Percentiles rank a stretch among this genome's conserved stretches.
Conservation (phyloP, 2,888 invertebrate genomes). For the Hoplodrina ambigua region DNA sequence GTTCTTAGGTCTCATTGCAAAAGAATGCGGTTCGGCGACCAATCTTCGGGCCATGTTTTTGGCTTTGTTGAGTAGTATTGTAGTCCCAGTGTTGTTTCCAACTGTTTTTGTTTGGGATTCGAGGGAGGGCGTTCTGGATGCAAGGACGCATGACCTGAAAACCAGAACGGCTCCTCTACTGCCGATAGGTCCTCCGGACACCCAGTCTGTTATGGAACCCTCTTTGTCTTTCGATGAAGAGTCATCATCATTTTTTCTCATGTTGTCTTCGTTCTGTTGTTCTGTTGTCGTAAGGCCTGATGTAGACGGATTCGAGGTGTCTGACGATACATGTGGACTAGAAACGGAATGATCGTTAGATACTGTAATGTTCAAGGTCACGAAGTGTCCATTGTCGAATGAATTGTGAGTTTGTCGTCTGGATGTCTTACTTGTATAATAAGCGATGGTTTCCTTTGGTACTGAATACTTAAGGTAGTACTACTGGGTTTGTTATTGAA, state of each 20-base stretch:
- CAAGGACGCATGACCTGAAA: constrained; percentile 92
- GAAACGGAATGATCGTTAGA: constrained; percentile 56
- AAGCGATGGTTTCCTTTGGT: neutral
- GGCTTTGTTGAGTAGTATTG: constrained; percentile 85
- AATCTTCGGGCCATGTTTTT: constrained; percentile 86
- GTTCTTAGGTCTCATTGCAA: constrained; percentile 82
- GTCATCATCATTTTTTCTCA: constrained; percentile 85
- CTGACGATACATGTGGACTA: constrained; percentile 89
- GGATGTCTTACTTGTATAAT: constrained; percentile 10
- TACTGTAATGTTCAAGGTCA: neutral
- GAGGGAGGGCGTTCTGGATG: constrained; percentile 83
- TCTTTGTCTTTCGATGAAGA: constrained; percentile 73
- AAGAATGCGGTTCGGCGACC: constrained; percentile 84
- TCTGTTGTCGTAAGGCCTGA: constrained; percentile 81
- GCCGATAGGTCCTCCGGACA: constrained; percentile 91
- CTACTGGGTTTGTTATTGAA: constrained; percentile 1
- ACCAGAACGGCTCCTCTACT: constrained; percentile 92
- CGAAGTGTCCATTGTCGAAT: neutral
- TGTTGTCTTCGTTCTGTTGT: constrained; percentile 75
- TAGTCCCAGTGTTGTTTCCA: constrained; percentile 84
- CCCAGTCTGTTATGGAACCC: constrained; percentile 86
- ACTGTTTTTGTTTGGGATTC: constrained; percentile 84
- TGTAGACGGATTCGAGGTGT: constrained; percentile 85
- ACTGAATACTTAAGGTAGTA: neutral
- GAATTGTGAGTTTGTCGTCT: constrained; percentile 2